Evolutionary conservation across 2,113 vertebrate genomes (phyloP).

Genomic region (Strigops habroptila): DNA sequence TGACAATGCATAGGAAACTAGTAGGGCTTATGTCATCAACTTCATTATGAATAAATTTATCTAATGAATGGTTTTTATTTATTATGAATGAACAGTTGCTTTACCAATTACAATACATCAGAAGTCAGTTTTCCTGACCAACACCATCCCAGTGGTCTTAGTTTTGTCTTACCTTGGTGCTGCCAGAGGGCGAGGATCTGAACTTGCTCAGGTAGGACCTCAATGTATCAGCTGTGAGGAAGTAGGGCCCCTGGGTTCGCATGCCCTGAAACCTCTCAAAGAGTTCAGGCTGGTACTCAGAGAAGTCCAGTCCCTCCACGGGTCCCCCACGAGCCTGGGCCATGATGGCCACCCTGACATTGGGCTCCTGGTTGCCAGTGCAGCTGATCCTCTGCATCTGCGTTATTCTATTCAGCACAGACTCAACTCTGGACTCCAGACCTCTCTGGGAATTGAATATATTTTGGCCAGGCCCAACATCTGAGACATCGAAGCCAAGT

Average conservation of each 20-base stretch:
- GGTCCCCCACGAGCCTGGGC: slow-evolving; percentile 75
- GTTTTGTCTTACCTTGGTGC: slow-evolving; percentile 79
- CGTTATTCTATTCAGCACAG: slow-evolving; percentile 82
- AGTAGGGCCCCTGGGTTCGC: slow-evolving; percentile 79
- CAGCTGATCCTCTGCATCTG: slow-evolving; percentile 88
- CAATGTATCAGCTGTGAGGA: slow-evolving; percentile 80
- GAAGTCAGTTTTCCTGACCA: neutral
- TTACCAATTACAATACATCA: neutral
- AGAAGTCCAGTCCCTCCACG: slow-evolving; percentile 83
- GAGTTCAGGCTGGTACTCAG: slow-evolving; percentile 74
- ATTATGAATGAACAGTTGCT: neutral
- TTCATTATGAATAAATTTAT: neutral
- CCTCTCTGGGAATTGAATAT: slow-evolving; percentile 83
- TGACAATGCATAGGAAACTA: neutral
- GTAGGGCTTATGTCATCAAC: neutral
- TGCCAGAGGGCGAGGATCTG: slow-evolving; percentile 55
- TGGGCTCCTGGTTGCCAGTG: slow-evolving; percentile 75
- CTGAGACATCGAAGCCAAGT: slow-evolving; percentile 88
- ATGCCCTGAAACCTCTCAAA: slow-evolving; percentile 78
- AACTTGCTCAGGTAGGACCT: slow-evolving; percentile 82
- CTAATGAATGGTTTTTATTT: neutral
- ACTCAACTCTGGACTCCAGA: slow-evolving; percentile 79
- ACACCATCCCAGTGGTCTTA: neutral
- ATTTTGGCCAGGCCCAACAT: slow-evolving; percentile 65
- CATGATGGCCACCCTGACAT: slow-evolving; percentile 78